Evolutionary conservation across 2,888 invertebrate species (phyloP).

Genomic region (Perizoma flavofasciatum): DNA sequence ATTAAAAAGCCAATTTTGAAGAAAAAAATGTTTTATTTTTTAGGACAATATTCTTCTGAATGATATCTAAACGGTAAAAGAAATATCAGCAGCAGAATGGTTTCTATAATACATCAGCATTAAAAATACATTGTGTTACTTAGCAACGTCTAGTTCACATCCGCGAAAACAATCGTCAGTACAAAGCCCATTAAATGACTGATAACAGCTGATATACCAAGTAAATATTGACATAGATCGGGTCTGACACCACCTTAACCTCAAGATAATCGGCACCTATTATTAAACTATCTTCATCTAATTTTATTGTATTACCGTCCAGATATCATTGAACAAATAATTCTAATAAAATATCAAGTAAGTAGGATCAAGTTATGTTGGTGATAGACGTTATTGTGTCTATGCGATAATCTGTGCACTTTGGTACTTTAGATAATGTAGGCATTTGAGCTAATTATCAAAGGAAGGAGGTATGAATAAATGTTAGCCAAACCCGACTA

Average conservation of each 20-base stretch:
- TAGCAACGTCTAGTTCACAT: conserved; percentile 52
- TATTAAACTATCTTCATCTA: conserved; percentile 62
- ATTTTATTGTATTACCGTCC: conserved; percentile 33
- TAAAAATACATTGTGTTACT: conserved; percentile 47
- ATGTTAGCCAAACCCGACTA: conserved; percentile 1
- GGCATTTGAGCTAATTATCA: conserved; percentile 13
- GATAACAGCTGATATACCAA: conserved; percentile 50
- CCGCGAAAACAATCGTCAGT: conserved; percentile 57
- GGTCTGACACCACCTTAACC: conserved; percentile 76
- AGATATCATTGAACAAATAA: conserved; percentile 16
- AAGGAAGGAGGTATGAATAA: neutral
- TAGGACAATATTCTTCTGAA: neutral
- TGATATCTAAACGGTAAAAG: too few relatives aligned
- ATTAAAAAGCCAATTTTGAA: too few relatives aligned
- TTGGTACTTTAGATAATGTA: conserved; percentile 10
- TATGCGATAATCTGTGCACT: conserved; percentile 20
- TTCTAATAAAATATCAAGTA: neutral
- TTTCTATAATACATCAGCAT: too few relatives aligned
- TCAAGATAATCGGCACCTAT: conserved; percentile 63
- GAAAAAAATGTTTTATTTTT: neutral
- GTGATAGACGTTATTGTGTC: conserved; percentile 19
- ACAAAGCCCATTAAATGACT: conserved; percentile 55
- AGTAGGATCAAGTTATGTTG: conserved; percentile 13
- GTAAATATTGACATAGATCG: conserved; percentile 80
- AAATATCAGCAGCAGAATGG: too few relatives aligned